Percentiles rank a stretch among this genome's conserved stretches.
These are phyloP conservation scores for Timandra comae DNA, from an alignment of 2,888 invertebrate species.

Conservation along the genomic window DNA sequence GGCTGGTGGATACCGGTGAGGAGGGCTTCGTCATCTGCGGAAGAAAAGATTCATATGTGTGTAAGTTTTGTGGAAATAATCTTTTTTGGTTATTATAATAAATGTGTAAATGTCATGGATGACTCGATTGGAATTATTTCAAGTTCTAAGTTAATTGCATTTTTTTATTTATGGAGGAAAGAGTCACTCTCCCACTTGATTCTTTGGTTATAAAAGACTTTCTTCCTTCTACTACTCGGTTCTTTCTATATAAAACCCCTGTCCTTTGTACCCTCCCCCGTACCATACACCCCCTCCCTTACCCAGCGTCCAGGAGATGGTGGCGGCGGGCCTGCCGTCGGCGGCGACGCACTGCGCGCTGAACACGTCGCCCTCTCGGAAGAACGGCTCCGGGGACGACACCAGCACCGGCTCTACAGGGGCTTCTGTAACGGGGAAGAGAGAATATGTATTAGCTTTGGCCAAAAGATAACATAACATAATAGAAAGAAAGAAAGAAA, in stretches of 20 bases:
- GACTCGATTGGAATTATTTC: no score
- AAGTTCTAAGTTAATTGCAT: no score
- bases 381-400: conserved; percentile 45
- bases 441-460: neutral
- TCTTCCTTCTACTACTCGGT: no score
- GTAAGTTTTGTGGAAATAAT: neutral
- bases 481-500: no score
- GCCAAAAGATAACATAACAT: neutral
- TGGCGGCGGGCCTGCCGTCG: conserved; percentile 85
- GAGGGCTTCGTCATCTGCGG: conserved; percentile 78
- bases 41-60: neutral
- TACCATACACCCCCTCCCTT: no score
- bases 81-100: no score
- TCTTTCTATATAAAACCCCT: no score
- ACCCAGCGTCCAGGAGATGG: conserved; percentile 86
- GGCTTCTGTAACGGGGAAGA: conserved; percentile 47
- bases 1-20: conserved; percentile 76
- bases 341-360: conserved; percentile 81
- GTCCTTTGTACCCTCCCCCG: no score
- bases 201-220: no score
- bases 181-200: no score
- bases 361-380: conserved; percentile 79
- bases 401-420: conserved; percentile 63
- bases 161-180: no score
- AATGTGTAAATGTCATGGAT: neutral